Base-by-base conservation (phyloP, 2,113 vertebrate species). In the Cranoglanis bouderius region DNA sequence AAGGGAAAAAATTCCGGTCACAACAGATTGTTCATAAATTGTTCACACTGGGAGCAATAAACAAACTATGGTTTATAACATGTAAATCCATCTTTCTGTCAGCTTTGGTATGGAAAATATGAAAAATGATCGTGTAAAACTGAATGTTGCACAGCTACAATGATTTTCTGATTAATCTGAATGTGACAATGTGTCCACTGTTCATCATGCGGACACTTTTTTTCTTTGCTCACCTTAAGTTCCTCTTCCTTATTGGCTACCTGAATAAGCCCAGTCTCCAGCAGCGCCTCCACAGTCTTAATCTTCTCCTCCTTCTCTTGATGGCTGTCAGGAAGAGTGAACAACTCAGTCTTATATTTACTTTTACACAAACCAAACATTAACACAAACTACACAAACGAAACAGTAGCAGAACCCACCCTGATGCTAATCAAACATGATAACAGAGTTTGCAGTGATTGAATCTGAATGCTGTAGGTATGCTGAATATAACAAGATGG, bases 181-280 rank as follows among this genome's bases (percentile, higher is more conserved):
- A 57, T 24, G 80, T 35, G 38, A 14, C 77, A 80, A 32, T 18
- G 6, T 35, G 51, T 59, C 9, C 10, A 40, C 5, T 40, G 19
- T 53, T 82, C 24, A 81, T 82, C 81, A 82, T 3, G 55, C 21
- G 1, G 12, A 57, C 2, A 53, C 14, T 29, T 2, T 6, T 1
- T 16, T 49, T 26, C 6, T n/a, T 40, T 35, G 7, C 92, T 95
- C 95, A 99, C 98, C 96, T 97, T 97, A 61, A 99, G 94, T 74
- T 97, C 96, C n/a, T 98, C 98, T 86, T 98, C 97, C 91, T 98
- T 99, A 91, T 98, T 98, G 88, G 98, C 98, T 95, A 99, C 95
- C 93, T 99, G 95, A 90, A 99, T 99, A 85, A 99, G 95, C 84
- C 97, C 97, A 88, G 97, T 93, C 92, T 99, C 97, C 88, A 99